Conservation (phyloP, 2,888 invertebrate genomes). For the Hyppa rectilinea region DNA sequence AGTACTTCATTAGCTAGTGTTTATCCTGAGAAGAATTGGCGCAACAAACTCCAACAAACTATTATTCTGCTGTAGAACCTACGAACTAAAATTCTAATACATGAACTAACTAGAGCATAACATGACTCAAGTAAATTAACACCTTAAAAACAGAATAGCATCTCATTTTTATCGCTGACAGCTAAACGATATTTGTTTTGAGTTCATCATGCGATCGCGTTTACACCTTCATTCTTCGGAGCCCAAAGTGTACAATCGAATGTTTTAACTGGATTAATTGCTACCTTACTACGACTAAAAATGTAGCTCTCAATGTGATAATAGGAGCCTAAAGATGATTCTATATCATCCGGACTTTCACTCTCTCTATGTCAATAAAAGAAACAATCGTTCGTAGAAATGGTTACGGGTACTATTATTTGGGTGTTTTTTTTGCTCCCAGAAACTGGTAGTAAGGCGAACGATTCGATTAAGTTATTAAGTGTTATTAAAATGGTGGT, state of each 20-base stretch:
- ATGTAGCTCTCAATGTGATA: constrained; percentile 75
- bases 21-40: not conserved
- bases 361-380: constrained; percentile 73
- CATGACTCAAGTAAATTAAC: constrained; percentile 40
- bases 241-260: constrained; percentile 69
- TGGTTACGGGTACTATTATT: constrained; percentile 51
- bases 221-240: constrained; percentile 62
- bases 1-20: too few relatives aligned
- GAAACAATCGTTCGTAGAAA: constrained; percentile 67
- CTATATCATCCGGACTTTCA: constrained; percentile 77
- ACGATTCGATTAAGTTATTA: constrained; percentile 65
- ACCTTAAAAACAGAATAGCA: constrained; percentile 33
- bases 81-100: not conserved
- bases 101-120: constrained; percentile 15
- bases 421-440: constrained; percentile 44
- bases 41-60: not conserved
- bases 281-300: constrained; percentile 65
- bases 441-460: constrained; percentile 25
- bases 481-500: constrained; percentile 48
- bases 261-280: constrained; percentile 75
- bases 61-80: not conserved
- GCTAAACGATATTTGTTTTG: constrained; percentile 74
- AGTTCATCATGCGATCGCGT: constrained; percentile 71
- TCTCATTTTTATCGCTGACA: constrained; percentile 57
- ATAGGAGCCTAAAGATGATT: constrained; percentile 73